Percentiles rank a stretch among this genome's conserved stretches.
Conservation (phyloP, 2,113 vertebrate genomes). For the Sorex araneus region DNA sequence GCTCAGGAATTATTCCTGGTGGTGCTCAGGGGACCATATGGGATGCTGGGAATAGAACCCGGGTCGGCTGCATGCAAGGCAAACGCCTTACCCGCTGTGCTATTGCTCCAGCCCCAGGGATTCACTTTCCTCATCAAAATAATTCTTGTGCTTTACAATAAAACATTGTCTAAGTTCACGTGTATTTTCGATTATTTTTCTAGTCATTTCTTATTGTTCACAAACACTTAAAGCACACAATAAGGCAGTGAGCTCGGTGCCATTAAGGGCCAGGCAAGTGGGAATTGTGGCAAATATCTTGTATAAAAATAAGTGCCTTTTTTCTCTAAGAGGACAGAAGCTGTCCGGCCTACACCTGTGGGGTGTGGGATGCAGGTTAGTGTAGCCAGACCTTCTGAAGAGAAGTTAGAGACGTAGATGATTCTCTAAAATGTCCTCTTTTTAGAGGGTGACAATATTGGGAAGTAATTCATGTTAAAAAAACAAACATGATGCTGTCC, state of each 20-base stretch:
- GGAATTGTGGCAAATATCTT: not conserved
- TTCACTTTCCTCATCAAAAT: not conserved
- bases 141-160: not conserved
- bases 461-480: not conserved
- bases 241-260: not conserved
- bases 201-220: not conserved
- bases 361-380: not conserved
- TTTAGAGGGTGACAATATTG: constrained; percentile 41
- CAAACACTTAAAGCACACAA: not conserved
- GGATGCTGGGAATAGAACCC: too few relatives aligned
- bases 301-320: not conserved
- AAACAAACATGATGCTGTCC: not conserved
- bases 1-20: too few relatives aligned
- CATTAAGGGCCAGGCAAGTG: not conserved
- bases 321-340: not conserved
- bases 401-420: not conserved
- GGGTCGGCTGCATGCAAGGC: too few relatives aligned
- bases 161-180: not conserved
- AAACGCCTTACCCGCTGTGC: too few relatives aligned
- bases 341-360: too few relatives aligned
- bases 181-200: not conserved
- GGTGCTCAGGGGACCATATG: too few relatives aligned
- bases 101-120: too few relatives aligned
- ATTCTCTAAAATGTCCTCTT: not conserved
- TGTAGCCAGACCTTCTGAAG: not conserved